Evolutionary conservation across 1,140 invertebrate genomes (phyloP).

Genomic region (Drosophila tristis): DNA sequence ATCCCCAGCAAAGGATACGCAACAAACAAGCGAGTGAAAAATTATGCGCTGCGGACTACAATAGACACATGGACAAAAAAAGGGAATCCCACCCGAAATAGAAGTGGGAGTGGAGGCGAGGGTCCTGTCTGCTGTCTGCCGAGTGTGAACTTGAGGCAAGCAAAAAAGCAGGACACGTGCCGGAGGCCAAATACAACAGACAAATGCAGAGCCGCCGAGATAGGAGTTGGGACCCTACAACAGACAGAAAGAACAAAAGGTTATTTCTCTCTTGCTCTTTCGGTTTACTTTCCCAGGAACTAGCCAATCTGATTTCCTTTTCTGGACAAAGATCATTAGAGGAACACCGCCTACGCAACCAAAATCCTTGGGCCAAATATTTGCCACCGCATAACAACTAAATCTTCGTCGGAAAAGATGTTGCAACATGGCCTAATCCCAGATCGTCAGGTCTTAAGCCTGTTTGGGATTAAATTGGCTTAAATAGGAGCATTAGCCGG

Average conservation of each 20-base stretch:
- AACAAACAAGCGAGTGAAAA: constrained; percentile 67
- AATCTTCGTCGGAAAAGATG: constrained; percentile 60
- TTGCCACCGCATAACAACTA: constrained; percentile 52
- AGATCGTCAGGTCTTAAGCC: constrained; percentile 64
- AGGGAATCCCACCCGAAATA: too few species aligned
- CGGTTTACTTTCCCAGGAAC: constrained; percentile 45
- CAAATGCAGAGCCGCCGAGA: constrained; percentile 11
- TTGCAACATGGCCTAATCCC: constrained; percentile 73
- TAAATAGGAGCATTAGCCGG: constrained; percentile 22
- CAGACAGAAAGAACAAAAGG: constrained; percentile 17
- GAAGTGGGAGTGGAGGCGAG: constrained; percentile 15
- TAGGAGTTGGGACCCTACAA: not conserved
- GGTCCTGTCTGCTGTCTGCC: not conserved
- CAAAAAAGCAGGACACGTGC: constrained; percentile 3
- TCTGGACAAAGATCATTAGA: constrained; percentile 54
- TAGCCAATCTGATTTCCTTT: constrained; percentile 31
- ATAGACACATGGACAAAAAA: constrained; percentile 23
- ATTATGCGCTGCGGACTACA: constrained; percentile 56
- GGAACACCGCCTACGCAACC: constrained; percentile 38
- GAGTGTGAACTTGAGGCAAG: not conserved
- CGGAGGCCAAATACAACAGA: not conserved
- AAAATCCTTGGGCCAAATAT: constrained; percentile 60
- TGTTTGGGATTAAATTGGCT: constrained; percentile 71
- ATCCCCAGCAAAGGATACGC: constrained; percentile 42
- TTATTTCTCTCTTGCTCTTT: too few species aligned